Evolutionary conservation across 2,113 vertebrate species (phyloP), one percentile per base, ranked within the genome.

Genomic region (Callipepla squamata): DNA sequence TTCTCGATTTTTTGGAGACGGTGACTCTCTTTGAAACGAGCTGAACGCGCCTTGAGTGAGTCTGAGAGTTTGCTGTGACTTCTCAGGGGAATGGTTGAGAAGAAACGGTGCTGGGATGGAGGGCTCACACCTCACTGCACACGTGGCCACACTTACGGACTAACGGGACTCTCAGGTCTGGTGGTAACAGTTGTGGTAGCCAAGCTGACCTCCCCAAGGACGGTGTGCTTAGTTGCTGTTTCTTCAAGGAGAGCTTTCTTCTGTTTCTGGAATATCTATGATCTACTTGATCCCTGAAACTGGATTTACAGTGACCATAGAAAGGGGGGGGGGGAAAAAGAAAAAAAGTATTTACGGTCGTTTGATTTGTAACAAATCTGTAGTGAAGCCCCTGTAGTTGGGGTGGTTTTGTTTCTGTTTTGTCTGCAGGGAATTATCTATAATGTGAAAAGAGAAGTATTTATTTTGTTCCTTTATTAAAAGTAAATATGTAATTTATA

Each of bases 401-500:
- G 87, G 83, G 47, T 47, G 3, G 50, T 77, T 66, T 40, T 32
- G 40, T 32, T 26, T 68, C 61, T 26, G 26, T n/a, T 32, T 72
- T 68, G 78, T 87, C 61, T 74, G 72, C 42, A 13, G 36, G 53
- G 59, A 73, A 15, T 57, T 69, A 69, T 14, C 48, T 57, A 63
- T 57, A 63, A 83, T 74, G 67, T 83, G 42, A 59, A 86, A 42
- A 93, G 66, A 93, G 13, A 91, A 75, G 19, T 94, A 96, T 95
- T 95, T 96, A 96, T 96, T 95, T 96, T 38, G 72, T 95, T 75
- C 51, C 47, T 70, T 63, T 87, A 59, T 79, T 96, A 34, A 66
- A 66, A 58, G 6, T 72, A 88, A 94, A 70, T 80, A 78, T 78
- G 7, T 95, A 94, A 93, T 30, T 96, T 95, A 92, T 76, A 57